These are phyloP conservation scores for Glandiceps talaboti DNA, from an alignment of 53 echinoderm and acorn worm species.

Conservation along the genomic window DNA sequence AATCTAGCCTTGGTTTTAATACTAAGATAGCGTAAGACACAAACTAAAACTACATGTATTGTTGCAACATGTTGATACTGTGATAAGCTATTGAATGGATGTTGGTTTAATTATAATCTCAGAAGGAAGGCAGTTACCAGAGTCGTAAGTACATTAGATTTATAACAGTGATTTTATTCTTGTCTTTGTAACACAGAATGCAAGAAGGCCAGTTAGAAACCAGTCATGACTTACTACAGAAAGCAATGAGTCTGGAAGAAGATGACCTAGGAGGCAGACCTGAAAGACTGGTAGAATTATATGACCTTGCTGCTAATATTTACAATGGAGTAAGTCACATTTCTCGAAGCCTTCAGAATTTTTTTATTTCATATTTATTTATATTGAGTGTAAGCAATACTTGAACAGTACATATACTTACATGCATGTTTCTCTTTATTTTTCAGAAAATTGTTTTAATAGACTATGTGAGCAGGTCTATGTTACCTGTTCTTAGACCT, in stretches of 20 bases:
- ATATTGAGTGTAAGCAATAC: too few relatives aligned
- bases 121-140: too few relatives aligned
- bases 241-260: conserved; percentile 36
- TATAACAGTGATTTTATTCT: too few relatives aligned
- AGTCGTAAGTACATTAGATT: neutral
- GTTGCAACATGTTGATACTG: too few relatives aligned
- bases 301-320: conserved; percentile 53
- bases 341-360: too few relatives aligned
- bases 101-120: too few relatives aligned
- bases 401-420: neutral
- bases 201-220: conserved; percentile 48
- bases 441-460: conserved; percentile 37
- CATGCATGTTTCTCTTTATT: neutral
- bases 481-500: conserved; percentile 59
- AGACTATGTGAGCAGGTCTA: conserved; percentile 40
- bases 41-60: too few relatives aligned
- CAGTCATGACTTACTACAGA: conserved; percentile 38
- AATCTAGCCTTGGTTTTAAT: too few relatives aligned
- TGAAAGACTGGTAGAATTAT: conserved; percentile 42
- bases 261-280: conserved; percentile 41
- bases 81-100: too few relatives aligned
- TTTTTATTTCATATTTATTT: too few relatives aligned
- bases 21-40: too few relatives aligned
- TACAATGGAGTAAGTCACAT: conserved; percentile 35
- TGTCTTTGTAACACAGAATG: conserved; percentile 26